These are phyloP conservation scores for Mesopsocus fuscifrons DNA, from an alignment of 2,888 invertebrate species.

Conservation along the genomic window DNA sequence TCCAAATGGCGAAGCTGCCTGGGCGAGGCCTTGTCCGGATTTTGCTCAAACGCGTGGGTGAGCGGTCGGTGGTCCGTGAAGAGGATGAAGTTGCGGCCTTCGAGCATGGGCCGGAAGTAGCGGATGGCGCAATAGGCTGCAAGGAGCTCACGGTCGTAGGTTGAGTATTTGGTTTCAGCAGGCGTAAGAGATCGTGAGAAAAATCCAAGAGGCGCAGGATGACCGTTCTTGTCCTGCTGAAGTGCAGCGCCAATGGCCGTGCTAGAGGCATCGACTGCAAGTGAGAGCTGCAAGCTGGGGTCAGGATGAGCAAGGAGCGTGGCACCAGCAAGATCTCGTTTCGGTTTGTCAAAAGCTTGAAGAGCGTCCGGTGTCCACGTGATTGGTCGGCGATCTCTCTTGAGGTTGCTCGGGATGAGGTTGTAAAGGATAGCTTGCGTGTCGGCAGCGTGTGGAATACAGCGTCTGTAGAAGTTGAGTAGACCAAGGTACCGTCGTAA, in stretches of 20 bases:
- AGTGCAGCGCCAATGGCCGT: neutral
- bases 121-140: conserved; percentile 12
- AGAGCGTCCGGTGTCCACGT: neutral
- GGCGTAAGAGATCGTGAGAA: conserved; percentile 13
- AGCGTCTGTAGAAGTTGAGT: conserved; percentile 13
- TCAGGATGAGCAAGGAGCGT: neutral
- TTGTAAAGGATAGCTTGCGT: conserved; percentile 11
- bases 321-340: neutral
- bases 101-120: conserved; percentile 14
- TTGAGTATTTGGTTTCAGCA: conserved; percentile 11
- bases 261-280: neutral
- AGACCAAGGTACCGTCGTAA: too few species aligned
- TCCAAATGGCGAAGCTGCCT: too few species aligned
- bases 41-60: conserved; percentile 13
- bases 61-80: conserved; percentile 15
- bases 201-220: conserved; percentile 13
- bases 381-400: neutral
- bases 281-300: neutral
- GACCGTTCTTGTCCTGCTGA: conserved; percentile 2
- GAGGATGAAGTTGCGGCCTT: conserved; percentile 14
- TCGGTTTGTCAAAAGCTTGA: neutral
- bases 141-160: too few species aligned
- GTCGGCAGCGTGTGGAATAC: conserved; percentile 13
- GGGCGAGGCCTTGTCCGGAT: too few species aligned
- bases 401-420: neutral